These are phyloP conservation scores for Cheiracanthium punctorium DNA, from an alignment of 2,888 invertebrate species.

Conservation along the genomic window DNA sequence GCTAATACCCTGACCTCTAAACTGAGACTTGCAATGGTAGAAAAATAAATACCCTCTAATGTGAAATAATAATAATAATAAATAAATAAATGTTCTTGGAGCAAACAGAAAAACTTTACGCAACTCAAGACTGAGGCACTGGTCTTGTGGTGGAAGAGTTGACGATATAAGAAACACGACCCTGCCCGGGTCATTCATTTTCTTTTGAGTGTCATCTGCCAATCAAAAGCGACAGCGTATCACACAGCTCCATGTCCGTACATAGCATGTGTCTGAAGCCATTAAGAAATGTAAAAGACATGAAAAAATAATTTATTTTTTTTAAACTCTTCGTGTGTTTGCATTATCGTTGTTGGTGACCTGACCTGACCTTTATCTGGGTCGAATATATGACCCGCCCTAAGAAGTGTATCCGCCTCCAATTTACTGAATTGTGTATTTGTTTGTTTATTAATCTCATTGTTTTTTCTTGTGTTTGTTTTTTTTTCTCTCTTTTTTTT, in stretches of 20 bases:
- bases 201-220: slow-evolving; percentile 40
- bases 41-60: too few relatives aligned
- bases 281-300: slow-evolving; percentile 3
- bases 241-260: slow-evolving; percentile 53
- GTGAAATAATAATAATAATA: too few relatives aligned
- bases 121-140: background rate
- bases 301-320: slow-evolving; percentile 22
- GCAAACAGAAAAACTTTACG: background rate
- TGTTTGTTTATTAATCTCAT: background rate
- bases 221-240: slow-evolving; percentile 60
- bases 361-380: slow-evolving; percentile 55
- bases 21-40: too few relatives aligned
- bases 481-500: too few relatives aligned
- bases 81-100: too few relatives aligned
- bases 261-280: slow-evolving; percentile 38
- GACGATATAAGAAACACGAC: slow-evolving; percentile 27
- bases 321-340: slow-evolving; percentile 6
- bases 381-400: slow-evolving; percentile 29
- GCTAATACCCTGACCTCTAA: too few relatives aligned
- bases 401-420: slow-evolving; percentile 6
- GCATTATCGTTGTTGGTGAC: slow-evolving; percentile 57
- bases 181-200: slow-evolving; percentile 45
- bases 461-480: background rate
- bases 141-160: background rate
- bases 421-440: background rate